Evolutionary conservation across 2,113 vertebrate species (phyloP).

Genomic region (Epinephelus lanceolatus): DNA sequence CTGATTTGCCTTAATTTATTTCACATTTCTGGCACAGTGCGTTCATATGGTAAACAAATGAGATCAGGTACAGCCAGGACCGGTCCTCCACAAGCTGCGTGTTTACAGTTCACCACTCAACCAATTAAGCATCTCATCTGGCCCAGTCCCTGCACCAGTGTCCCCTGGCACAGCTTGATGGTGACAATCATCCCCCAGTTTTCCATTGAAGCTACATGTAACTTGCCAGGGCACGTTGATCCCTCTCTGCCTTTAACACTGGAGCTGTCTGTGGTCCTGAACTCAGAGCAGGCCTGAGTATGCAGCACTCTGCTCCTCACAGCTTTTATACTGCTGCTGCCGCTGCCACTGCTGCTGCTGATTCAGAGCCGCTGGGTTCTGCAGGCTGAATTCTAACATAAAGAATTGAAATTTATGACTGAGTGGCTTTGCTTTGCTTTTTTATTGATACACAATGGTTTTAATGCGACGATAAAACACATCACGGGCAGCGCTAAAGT

Average conservation of each 20-base stretch:
- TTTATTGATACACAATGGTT: background rate
- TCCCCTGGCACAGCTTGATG: slow-evolving; percentile 55
- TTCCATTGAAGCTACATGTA: slow-evolving; percentile 31
- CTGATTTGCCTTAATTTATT: slow-evolving; percentile 29
- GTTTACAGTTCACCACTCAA: slow-evolving; percentile 68
- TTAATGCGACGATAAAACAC: background rate
- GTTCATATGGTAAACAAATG: slow-evolving; percentile 38
- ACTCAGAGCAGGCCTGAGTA: slow-evolving; percentile 15
- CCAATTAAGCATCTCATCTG: slow-evolving; percentile 63
- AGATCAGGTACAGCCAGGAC: slow-evolving; percentile 38
- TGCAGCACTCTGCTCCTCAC: slow-evolving; percentile 6
- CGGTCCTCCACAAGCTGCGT: slow-evolving; percentile 37
- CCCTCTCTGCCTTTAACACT: background rate
- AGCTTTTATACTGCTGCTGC: background rate
- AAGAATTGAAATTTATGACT: background rate
- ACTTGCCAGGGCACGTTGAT: slow-evolving; percentile 40
- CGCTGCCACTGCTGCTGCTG: background rate
- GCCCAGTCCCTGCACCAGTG: slow-evolving; percentile 39
- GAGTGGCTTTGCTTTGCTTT: background rate
- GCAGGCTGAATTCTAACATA: background rate
- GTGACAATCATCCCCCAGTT: slow-evolving; percentile 39
- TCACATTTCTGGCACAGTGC: slow-evolving; percentile 4
- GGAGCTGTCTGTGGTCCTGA: slow-evolving; percentile 84
- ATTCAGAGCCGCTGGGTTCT: background rate
- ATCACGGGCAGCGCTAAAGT: background rate